Evolutionary conservation across 2,797 vertebrate genomes (phyloP).

Genomic region (Neoniphon sammara): DNA sequence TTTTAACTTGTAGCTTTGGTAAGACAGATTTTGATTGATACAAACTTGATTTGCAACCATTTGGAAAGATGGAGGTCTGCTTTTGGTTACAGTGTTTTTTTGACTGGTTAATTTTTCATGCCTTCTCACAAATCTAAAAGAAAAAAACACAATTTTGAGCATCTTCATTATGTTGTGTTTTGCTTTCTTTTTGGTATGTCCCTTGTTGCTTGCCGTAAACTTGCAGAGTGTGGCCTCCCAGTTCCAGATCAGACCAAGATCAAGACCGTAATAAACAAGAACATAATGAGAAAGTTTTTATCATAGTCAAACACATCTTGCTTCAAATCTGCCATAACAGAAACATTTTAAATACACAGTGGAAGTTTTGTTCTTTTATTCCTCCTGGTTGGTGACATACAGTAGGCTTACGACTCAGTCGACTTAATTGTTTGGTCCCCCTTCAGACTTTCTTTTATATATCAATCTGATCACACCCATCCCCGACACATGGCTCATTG

Average conservation of each 20-base stretch:
- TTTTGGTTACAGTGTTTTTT: no score
- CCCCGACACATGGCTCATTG: neutral
- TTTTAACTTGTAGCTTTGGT: no score
- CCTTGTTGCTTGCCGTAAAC: neutral
- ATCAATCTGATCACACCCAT: slow-evolving; percentile 5
- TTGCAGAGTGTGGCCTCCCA: neutral
- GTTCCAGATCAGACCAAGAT: neutral
- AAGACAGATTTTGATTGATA: no score
- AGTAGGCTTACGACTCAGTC: slow-evolving; percentile 37
- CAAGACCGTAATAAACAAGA: neutral
- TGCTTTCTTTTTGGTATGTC: no score
- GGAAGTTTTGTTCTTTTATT: slow-evolving; percentile 62
- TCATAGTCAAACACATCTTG: neutral
- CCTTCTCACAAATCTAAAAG: no score
- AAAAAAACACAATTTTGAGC: no score
- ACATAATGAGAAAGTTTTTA: neutral
- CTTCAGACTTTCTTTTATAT: neutral
- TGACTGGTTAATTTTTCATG: no score
- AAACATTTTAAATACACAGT: slow-evolving; percentile 22
- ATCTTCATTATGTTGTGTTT: no score
- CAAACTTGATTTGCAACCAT: no score
- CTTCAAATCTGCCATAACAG: neutral
- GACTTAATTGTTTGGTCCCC: slow-evolving; percentile 53
- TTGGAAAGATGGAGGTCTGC: no score
- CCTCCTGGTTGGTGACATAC: slow-evolving; percentile 63